Evolutionary conservation across 2,797 vertebrate species (phyloP).

Genomic region (Chlorospingus semifuscus): DNA sequence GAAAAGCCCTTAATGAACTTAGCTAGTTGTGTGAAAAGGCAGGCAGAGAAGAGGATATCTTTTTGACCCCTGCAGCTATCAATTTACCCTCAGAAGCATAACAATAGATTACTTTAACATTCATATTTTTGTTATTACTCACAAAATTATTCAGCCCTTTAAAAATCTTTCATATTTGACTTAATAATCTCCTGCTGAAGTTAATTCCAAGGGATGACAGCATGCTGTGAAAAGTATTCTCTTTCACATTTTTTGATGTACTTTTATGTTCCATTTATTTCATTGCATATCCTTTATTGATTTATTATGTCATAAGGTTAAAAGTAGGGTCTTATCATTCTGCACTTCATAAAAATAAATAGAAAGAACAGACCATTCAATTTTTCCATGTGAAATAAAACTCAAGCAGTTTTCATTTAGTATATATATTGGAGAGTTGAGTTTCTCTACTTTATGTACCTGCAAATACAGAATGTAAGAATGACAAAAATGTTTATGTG

Average conservation of each 20-base stretch:
- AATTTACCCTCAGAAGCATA: conserved; percentile 27
- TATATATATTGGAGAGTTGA: neutral
- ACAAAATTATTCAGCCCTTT: conserved; percentile 50
- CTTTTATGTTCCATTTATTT: conserved; percentile 15
- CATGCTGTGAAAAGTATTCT: conserved; percentile 33
- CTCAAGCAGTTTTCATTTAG: neutral
- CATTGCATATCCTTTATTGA: neutral
- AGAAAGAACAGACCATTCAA: neutral
- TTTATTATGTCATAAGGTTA: conserved; percentile 29
- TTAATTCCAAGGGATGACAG: conserved; percentile 32
- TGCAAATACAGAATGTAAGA: neutral
- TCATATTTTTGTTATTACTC: conserved; percentile 40
- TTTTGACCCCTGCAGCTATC: conserved; percentile 1
- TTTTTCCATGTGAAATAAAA: neutral
- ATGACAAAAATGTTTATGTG: neutral
- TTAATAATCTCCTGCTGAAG: conserved; percentile 57
- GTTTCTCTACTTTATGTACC: neutral
- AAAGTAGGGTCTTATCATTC: neutral
- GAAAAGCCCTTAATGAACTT: conserved; percentile 13
- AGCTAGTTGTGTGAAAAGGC: neutral
- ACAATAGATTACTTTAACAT: conserved; percentile 41
- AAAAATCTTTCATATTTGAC: conserved; percentile 51
- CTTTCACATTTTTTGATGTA: conserved; percentile 9
- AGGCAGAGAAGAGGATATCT: neutral
- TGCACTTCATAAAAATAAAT: conserved; percentile 6